Conservation (phyloP, 2,888 invertebrate genomes). For the Alentia gelatinosa region DNA sequence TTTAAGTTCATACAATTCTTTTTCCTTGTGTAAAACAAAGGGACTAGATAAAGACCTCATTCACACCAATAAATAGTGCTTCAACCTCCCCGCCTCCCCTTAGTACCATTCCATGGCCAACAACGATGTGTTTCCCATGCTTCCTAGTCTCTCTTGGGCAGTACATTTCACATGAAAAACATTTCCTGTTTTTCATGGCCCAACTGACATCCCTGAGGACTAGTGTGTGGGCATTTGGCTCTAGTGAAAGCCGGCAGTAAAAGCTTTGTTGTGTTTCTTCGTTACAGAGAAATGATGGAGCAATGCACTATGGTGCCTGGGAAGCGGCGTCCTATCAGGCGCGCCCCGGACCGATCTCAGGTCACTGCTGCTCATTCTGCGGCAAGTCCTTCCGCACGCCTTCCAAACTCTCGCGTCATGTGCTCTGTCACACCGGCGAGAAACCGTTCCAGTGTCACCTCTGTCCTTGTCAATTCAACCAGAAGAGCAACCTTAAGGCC, state of each 20-base stretch:
- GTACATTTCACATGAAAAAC: no score
- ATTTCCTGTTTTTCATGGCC: no score
- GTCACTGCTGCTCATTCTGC: not conserved
- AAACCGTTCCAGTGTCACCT: constrained; percentile 2
- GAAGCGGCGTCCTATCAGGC: not conserved
- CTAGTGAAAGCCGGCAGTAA: not conserved
- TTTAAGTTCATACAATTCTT: no score
- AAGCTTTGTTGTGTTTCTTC: not conserved
- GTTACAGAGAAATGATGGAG: not conserved
- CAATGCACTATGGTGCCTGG: not conserved
- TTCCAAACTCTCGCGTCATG: not conserved
- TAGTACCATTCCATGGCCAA: no score
- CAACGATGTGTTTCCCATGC: no score
- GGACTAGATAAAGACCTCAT: no score
- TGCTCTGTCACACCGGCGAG: constrained; percentile 21
- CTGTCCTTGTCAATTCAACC: not conserved
- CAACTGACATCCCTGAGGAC: no score
- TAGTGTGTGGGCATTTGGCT: not conserved
- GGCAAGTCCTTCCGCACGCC: not conserved
- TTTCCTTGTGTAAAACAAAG: no score
- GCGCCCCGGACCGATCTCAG: not conserved
- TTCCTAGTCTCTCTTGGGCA: no score
- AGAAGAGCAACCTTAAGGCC: constrained; percentile 24
- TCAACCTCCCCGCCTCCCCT: no score
- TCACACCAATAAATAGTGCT: no score